Base-by-base conservation (phyloP, 2,797 vertebrate species). In the Telmatherina bonti region DNA sequence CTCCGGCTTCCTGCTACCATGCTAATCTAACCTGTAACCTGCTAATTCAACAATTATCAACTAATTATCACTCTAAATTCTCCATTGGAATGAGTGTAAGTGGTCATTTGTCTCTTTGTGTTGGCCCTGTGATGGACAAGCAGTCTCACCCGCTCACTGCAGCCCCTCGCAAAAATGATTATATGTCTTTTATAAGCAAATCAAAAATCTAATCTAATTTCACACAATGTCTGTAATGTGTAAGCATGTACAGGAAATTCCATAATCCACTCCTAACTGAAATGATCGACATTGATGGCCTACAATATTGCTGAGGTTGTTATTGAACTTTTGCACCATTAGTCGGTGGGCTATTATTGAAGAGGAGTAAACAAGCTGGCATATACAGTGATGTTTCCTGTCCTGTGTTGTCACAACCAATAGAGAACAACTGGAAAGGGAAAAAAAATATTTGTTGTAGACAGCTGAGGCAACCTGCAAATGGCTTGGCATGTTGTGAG, bases 391-490 rank as follows among this genome's bases (percentile, higher is more conserved):
- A 53, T 26, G n/a, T 65, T 57, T 6, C n/a, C 61, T 64, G 57
- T 77, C 57, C 47, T 59, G 67, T 31, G 26, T 18, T 61, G 66
- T 70, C 49, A 66, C n/a, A 49, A 53, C 70, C 62, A 59, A 63
- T 36, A 67, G 24, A 43, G 78, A 70, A 47, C 26, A 75, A 67
- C 33, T 33, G 76, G 55, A 67, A 66, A 61, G 26, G 1, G 33
- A 33, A 33, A 55, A 36, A 47, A 55, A 70, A 52, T 65, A 59
- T 70, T 53, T 67, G 52, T 29, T 60, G 26, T 24, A 45, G 49
- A 31, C 47, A n/a, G 61, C 22, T 53, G 38, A 64, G 52, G 52
- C 59, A 73, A 56, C 5, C 64, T 65, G 55, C 69, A 35, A 52
- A 74, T 41, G 31, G 38, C 33, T 52, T 68, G 75, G 70, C 55